Base-by-base conservation (phyloP, 2,888 invertebrate species). In the Aproaerema taeniolella region DNA sequence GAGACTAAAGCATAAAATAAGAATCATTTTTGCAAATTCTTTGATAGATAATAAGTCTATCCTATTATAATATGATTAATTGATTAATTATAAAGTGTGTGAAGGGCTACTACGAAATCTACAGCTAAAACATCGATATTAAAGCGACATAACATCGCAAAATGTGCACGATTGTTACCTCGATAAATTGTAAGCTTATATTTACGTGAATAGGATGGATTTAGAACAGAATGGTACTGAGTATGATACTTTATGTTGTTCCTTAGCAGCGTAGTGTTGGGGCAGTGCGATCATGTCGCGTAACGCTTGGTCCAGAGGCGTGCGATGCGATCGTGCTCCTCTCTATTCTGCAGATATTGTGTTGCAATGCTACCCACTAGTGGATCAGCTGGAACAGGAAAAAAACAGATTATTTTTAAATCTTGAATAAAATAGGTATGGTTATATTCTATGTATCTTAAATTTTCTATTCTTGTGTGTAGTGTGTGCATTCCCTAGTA, bases 271-370 rank as follows among this genome's bases (percentile, higher is more conserved):
- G 55, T 53, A 58, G 15, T 42, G 46, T 31, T 47, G 45, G 39
- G 58, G 61, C 66, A 58, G 70, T 40, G 69, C 56, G 88, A 91
- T 95, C 94, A 95, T 91, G 96, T 96, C 57, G 96, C 96, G 71
- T 96, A 99, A 67, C 98, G 93, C 85, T 98, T 98, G 75, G 99
- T 99, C 99, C 99, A 99, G 71, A 97, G 92, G 80, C 98, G 93
- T 56, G 99, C 99, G 80, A 97, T 97, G 75, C 97, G 93, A 83
- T 99, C 98, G 75, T 99, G 98, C 78, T 99, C 98, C 72, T 97
- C 97, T 47, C 98, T 90, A 85, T 99, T 98, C 86, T 97, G 97
- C 59, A 97, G 90, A 89, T 97, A 99, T 89, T 99, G 98, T 52
- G 97, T 97, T 38, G 98, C 99, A 88, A 99, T 98, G 79, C 96